Evolutionary conservation across 2,113 vertebrate genomes (phyloP).

Genomic region (Tenebrosternarchus preto): DNA sequence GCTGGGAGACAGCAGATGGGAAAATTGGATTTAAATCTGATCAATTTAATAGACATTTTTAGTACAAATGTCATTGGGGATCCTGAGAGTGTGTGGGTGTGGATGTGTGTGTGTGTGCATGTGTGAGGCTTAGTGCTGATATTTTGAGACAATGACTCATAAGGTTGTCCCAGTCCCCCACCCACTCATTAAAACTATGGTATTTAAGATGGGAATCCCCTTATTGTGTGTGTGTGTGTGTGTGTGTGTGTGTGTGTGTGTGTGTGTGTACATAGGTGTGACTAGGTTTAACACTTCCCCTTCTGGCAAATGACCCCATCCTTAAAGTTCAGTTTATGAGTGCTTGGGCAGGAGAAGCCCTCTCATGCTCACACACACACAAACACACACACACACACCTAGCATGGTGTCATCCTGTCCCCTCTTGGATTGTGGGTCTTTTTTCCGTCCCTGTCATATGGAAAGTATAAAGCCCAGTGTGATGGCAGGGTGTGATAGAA

Average conservation of each 20-base stretch:
- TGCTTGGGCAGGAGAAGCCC: neutral
- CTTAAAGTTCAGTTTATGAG: neutral
- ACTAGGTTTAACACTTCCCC: conserved; percentile 24
- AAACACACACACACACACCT: conserved; percentile 9
- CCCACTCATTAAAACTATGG: conserved; percentile 33
- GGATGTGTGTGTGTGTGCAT: neutral
- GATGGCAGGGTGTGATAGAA: neutral
- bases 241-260: neutral
- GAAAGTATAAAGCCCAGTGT: neutral
- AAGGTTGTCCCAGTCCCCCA: conserved; percentile 28
- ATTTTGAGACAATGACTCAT: conserved; percentile 23
- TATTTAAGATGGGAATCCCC: conserved; percentile 21
- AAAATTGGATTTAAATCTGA: no score
- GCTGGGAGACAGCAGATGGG: no score
- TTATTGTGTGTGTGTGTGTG: conserved; percentile 3
- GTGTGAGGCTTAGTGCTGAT: neutral
- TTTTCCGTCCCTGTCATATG: neutral
- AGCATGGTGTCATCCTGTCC: neutral
- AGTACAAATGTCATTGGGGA: no score
- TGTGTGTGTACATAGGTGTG: neutral
- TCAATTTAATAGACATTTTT: no score
- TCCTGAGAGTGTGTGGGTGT: neutral
- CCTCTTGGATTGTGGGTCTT: neutral
- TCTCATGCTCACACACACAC: conserved; percentile 25
- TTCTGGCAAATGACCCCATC: neutral